Evolutionary conservation across 2,113 vertebrate species (phyloP), one percentile per base, ranked within the genome.

Genomic region (Australoheros scitulus): DNA sequence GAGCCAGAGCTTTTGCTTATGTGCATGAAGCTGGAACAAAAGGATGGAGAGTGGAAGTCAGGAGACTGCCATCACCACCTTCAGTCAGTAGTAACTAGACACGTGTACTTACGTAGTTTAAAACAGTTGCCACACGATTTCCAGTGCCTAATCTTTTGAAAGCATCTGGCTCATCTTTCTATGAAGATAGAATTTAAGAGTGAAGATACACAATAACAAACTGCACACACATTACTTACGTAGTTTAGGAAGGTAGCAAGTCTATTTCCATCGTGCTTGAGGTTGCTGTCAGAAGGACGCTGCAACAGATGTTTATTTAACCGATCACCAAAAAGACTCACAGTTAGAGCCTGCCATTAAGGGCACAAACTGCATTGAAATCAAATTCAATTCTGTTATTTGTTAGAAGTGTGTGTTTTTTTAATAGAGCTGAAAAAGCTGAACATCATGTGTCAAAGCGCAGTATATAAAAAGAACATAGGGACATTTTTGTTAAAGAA

Each of bases 71-170:
- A 32, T 57, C 61, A 65, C 58, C 50, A 50, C 65, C 82, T 80
- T 88, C 84, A 90, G 60, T 32, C 83, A 74, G 15, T 68, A 64
- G 77, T 80, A 81, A 82, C 74, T 68, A 56, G 43, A 79, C 63
- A 64, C 92, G 8, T 89, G 96, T 99, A 99, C 98, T 99, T 97
- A 99, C 98, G 94, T 99, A 99, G 95, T 97, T 99, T 95, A 99
- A 98, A 97, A 97, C 97, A 94, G 98, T 99, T 82, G 98, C 98
- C 97, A 99, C 94, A 80, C 98, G 98, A 96, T 99, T 99, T 94
- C 98, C 98, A 95, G 98, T 99, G 97, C 98, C 98, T 99, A 99
- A 99, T 95, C 95, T 96, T 98, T 98, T 99, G 98, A 99, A 99
- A 96, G 96, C 98, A 97, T 99, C 98, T 92, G 96, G 97, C 90